Base-by-base conservation (phyloP, 2,797 vertebrate species). In the Melanotaenia pygmaea region DNA sequence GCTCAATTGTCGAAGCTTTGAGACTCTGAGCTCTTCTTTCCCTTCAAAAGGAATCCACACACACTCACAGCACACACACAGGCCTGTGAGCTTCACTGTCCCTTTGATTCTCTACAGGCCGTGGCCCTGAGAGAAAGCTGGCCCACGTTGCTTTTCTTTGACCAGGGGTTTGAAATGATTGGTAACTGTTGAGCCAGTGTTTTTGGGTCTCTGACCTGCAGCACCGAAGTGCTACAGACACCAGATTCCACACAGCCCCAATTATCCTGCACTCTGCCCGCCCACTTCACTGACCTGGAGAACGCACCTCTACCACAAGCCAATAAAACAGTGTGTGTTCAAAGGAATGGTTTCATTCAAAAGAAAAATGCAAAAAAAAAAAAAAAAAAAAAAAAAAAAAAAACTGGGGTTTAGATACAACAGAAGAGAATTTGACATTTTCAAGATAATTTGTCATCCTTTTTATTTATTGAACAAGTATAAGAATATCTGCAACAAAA, bases 231-330 rank as follows among this genome's bases (percentile, higher is more conserved):
- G 95, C 96, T 95, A 96, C 94, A 95, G 94, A 94, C 95, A 95
- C 95, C 95, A 95, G 94, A 96, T 95, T 95, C 96, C 95, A 96
- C 96, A 96, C 93, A 90, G 90, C 94, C 94, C 95, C 96, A 97
- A 97, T 98, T 97, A 98, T 96, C 94, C 93, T 86, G 91, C 59
- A 70, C 77, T 81, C 83, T 82, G 77, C 62, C 64, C 67, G 7
- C 71, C 64, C 84, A 85, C 86, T 86, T 80, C 72, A 83, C 26
- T 40, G 9, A 59, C 32, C 63, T 51, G 24, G 72, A 11, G 72
- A 76, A 64, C 59, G 45, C 0, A 66, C 70, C 66, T 73, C 56
- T 3, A 34, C 38, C 50, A 1, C 65, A n/a, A 37, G 18, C 66
- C 59, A 68, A 64, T 37, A 30, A 38, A 5, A 32, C 7, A 4